A percentile compares a stretch with the other conserved stretches of the same genome.
Conservation (phyloP, 2,888 invertebrate species). For the Netelia inedita region DNA sequence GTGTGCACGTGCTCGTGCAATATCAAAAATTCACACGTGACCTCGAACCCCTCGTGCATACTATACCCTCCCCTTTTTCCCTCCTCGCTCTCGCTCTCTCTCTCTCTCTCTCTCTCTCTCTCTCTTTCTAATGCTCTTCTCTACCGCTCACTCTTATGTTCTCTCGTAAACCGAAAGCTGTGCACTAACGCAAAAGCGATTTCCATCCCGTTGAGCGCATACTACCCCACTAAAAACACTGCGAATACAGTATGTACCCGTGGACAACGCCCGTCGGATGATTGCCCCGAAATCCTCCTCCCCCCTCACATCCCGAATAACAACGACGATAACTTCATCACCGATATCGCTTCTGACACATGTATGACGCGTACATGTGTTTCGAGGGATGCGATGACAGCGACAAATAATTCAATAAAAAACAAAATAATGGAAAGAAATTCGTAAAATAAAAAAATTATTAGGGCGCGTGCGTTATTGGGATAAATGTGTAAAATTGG, state of each 20-base stretch:
- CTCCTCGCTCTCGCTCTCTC: slow-evolving; percentile 6
- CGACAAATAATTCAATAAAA: too few species aligned
- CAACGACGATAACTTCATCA: slow-evolving; percentile 57
- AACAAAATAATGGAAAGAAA: too few species aligned
- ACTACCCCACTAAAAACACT: not conserved
- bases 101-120: slow-evolving; percentile 1
- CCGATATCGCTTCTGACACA: slow-evolving; percentile 48
- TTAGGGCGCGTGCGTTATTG: too few species aligned
- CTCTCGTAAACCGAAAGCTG: slow-evolving; percentile 61
- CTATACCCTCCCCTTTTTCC: not conserved
- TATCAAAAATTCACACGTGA: slow-evolving; percentile 68
- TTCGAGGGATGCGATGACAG: not conserved
- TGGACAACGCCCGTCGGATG: slow-evolving; percentile 48
- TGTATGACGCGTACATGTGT: slow-evolving; percentile 3
- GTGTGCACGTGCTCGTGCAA: slow-evolving; percentile 52
- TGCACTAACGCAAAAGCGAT: slow-evolving; percentile 56
- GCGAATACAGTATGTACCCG: slow-evolving; percentile 21
- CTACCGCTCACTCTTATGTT: slow-evolving; percentile 19
- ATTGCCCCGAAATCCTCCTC: slow-evolving; percentile 48
- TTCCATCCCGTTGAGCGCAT: slow-evolving; percentile 52
- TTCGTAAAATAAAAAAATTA: too few species aligned
- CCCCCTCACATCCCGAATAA: not conserved
- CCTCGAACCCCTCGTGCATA: slow-evolving; percentile 29
- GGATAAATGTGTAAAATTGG: too few species aligned
- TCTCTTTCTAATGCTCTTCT: not conserved